phyloP scores from a whole-genome alignment of 2,888 invertebrate genomes.

The Azorinus chamasolen region DNA sequence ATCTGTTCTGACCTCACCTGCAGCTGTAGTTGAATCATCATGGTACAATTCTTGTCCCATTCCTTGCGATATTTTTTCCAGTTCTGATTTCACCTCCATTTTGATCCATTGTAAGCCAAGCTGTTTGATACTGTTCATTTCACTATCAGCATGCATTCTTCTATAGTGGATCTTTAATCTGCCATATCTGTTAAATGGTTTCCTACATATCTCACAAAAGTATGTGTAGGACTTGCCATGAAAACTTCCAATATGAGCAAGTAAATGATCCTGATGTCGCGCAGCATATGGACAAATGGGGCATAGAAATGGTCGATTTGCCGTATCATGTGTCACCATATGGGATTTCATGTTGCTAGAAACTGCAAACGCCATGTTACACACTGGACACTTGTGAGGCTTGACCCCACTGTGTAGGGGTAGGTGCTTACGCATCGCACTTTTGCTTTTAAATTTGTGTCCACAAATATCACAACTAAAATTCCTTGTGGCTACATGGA shows the following conservation, averaged over 20 bases:
- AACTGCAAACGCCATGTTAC: slow-evolving; percentile 58
- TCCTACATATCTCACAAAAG: slow-evolving; percentile 75
- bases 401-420: slow-evolving; percentile 64
- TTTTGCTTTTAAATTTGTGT: slow-evolving; percentile 68
- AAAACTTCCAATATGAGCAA: slow-evolving; percentile 74
- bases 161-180: slow-evolving; percentile 70
- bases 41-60: too few species aligned
- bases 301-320: slow-evolving; percentile 69
- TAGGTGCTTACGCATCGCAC: slow-evolving; percentile 67
- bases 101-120: slow-evolving; percentile 36
- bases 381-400: slow-evolving; percentile 73
- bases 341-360: slow-evolving; percentile 68
- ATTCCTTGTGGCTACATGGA: slow-evolving; percentile 59
- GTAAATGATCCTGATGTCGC: slow-evolving; percentile 63
- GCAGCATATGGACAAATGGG: slow-evolving; percentile 76
- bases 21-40: too few species aligned
- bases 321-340: slow-evolving; percentile 67
- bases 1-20: too few species aligned
- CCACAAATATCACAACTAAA: slow-evolving; percentile 73
- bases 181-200: slow-evolving; percentile 72
- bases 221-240: slow-evolving; percentile 73
- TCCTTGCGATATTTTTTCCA: too few species aligned
- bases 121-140: slow-evolving; percentile 21
- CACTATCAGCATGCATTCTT: slow-evolving; percentile 66
- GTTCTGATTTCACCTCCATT: slow-evolving; percentile 16